phyloP scores from a whole-genome alignment of 2,888 invertebrate species.

The Torymus texanus region DNA sequence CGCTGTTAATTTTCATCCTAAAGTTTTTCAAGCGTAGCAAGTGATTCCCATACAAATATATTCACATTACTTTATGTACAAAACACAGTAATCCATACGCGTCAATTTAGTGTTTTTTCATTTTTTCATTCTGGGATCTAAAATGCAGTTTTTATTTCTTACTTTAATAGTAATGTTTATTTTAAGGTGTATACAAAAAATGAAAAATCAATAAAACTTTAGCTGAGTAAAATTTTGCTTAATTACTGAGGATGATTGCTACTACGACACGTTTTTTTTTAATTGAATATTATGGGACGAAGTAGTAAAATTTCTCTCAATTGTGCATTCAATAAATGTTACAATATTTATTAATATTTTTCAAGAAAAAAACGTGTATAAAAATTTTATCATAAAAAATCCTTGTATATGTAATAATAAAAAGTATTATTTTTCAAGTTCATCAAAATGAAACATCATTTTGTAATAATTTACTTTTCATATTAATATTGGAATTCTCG shows the following conservation, averaged over 20 bases:
- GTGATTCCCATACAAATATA: slow-evolving; percentile 57
- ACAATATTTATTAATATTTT: neutral
- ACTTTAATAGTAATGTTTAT: neutral
- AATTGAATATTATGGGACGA: slow-evolving; percentile 11
- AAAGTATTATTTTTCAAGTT: slow-evolving; percentile 13
- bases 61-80: slow-evolving; percentile 58
- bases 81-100: slow-evolving; percentile 6
- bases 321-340: slow-evolving; percentile 5
- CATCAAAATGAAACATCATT: slow-evolving; percentile 17
- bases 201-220: neutral
- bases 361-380: neutral
- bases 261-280: slow-evolving; percentile 4
- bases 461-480: slow-evolving; percentile 13
- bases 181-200: neutral
- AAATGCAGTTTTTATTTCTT: neutral
- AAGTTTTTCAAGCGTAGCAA: slow-evolving; percentile 57
- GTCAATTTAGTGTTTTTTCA: neutral
- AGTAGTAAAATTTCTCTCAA: slow-evolving; percentile 16
- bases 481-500: slow-evolving; percentile 9
- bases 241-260: slow-evolving; percentile 15
- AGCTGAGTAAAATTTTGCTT: slow-evolving; percentile 5
- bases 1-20: slow-evolving; percentile 40
- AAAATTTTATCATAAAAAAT: slow-evolving; percentile 21
- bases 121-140: neutral
- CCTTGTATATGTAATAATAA: slow-evolving; percentile 17